Base-by-base conservation (phyloP, 2,113 vertebrate genomes). In the Cryptotis parvus region DNA sequence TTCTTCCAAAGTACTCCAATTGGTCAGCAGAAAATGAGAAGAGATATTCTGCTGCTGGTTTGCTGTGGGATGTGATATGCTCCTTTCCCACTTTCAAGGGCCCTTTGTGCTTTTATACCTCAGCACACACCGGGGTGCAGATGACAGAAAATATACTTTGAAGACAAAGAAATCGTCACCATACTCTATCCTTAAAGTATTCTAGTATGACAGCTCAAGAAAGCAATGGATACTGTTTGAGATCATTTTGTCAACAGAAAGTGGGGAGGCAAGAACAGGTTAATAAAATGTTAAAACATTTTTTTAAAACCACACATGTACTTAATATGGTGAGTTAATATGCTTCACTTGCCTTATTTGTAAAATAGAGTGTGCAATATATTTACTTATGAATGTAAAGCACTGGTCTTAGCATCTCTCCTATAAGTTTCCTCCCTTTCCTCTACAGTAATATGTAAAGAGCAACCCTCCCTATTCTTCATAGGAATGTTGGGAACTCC, bases 21-120 rank as follows among this genome's bases (percentile, higher is more conserved):
- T 66, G 81, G 81, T 90, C 43, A 70, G 68, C 24, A 82, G 74
- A 82, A 84, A 84, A 77, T 35, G 43, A 27, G 39, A 90, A 26
- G n/a, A 74, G 22, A 41, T 58, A n/a, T 27, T 27, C 37, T 74
- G 70, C 5, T 75, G n/a, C 8, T 72, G n/a, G 29, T 43, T 79
- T 65, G 58, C 37, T 26, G 76, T 74, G 8, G 35, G 16, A 27
- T 0, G 1, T 15, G 6, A 79, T 5, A 45, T 5, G 35, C 3
- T 43, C 27, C 6, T 76, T 82, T 58, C 37, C 52, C 2, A 29
- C 35, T 41, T 43, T 74, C 52, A 45, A n/a, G 16, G 33, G 6
- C 24, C 4, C 6, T 78, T 27, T 61, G 52, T 7, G 45, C 45
- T 49, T 80, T 90, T 81, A 77, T 24, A 75, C 24, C 14, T 76